Percentiles rank a stretch among this genome's conserved stretches.
Conservation (phyloP, 2,797 vertebrate genomes). For the Takifugu rubripes region DNA sequence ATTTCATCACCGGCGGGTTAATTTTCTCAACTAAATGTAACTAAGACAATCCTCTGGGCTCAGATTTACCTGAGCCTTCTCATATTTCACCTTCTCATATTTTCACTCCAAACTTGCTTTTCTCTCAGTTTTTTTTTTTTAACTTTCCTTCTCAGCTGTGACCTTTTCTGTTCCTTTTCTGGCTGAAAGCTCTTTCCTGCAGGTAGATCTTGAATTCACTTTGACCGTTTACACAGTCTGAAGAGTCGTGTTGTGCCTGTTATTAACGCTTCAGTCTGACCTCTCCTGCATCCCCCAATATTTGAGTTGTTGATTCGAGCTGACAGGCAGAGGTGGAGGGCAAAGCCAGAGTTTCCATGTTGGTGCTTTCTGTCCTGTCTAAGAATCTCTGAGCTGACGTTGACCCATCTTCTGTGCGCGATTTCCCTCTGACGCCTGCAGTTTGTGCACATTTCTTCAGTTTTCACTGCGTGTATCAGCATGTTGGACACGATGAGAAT, state of each 20-base stretch:
- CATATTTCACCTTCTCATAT: neutral
- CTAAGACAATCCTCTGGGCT: too few species aligned
- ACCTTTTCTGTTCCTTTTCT: too few species aligned
- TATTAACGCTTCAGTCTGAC: constrained; percentile 53
- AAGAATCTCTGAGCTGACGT: constrained; percentile 67
- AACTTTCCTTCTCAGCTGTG: too few species aligned
- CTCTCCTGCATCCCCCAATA: constrained; percentile 59
- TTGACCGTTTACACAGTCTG: constrained; percentile 62
- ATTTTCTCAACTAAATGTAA: too few species aligned
- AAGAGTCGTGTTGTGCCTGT: constrained; percentile 65
- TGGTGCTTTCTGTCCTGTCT: constrained; percentile 45
- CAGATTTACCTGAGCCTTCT: neutral
- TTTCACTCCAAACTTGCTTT: neutral
- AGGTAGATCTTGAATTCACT: constrained; percentile 20
- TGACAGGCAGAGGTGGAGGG: constrained; percentile 38
- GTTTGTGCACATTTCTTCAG: constrained; percentile 52
- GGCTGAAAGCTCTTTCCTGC: constrained; percentile 2
- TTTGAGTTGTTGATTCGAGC: constrained; percentile 48
- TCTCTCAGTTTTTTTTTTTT: neutral
- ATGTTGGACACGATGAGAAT: constrained; percentile 66
- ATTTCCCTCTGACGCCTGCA: constrained; percentile 64
- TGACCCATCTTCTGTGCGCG: constrained; percentile 53
- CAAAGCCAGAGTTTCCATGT: constrained; percentile 29
- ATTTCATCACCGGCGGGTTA: too few species aligned
- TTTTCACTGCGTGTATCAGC: constrained; percentile 58